phyloP scores from a whole-genome alignment of 2,888 invertebrate species.

The Vandiemenella viatica region DNA sequence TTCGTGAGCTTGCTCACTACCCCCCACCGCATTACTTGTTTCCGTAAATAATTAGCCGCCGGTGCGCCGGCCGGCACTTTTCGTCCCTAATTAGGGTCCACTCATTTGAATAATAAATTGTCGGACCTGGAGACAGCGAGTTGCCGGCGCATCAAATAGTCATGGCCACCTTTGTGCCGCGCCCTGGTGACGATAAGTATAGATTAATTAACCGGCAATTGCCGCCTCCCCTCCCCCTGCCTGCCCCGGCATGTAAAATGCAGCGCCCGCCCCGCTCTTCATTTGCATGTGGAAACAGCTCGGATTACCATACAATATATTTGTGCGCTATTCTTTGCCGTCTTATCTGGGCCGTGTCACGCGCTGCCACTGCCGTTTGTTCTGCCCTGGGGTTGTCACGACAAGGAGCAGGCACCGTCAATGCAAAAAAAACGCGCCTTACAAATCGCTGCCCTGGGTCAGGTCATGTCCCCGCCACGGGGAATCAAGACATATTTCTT shows the following conservation, averaged over 20 bases:
- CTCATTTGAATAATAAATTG: neutral
- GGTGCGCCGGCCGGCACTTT: neutral
- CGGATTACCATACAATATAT: neutral
- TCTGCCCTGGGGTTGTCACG: too few relatives aligned
- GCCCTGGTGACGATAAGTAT: neutral
- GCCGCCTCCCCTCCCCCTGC: too few relatives aligned
- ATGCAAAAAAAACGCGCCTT: too few relatives aligned
- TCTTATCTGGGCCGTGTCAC: too few relatives aligned
- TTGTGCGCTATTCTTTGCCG: neutral
- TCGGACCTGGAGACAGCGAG: neutral
- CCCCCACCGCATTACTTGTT: neutral
- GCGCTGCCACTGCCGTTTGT: too few relatives aligned
- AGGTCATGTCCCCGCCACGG: too few relatives aligned
- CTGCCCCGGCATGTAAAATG: neutral
- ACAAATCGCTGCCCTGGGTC: too few relatives aligned
- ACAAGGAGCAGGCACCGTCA: too few relatives aligned
- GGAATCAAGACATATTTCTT: too few relatives aligned
- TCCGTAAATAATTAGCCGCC: neutral
- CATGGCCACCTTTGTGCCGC: neutral
- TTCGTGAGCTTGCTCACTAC: neutral
- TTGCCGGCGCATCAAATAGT: neutral
- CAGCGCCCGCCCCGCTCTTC: too few relatives aligned
- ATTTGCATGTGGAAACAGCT: too few relatives aligned
- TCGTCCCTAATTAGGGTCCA: neutral
- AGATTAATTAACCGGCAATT: too few relatives aligned